Evolutionary conservation across 2,113 vertebrate genomes (phyloP).

Genomic region (Heterotilapia buettikoferi): DNA sequence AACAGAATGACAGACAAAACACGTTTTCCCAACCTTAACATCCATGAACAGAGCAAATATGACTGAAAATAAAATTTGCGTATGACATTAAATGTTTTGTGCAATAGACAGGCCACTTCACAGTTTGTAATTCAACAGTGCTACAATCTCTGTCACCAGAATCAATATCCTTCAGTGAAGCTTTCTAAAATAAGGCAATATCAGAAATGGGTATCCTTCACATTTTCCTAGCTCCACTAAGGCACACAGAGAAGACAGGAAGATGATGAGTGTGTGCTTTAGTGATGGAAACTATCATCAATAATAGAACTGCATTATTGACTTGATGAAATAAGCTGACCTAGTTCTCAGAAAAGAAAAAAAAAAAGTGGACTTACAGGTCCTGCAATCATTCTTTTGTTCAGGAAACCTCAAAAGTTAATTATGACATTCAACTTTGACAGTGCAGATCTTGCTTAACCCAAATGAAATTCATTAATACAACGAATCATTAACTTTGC

Average conservation of each 20-base stretch:
- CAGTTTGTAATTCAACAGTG: neutral
- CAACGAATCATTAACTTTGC: neutral
- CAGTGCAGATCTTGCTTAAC: neutral
- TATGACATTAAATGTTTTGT: neutral
- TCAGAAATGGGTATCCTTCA: neutral
- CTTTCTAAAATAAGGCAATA: neutral
- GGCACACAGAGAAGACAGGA: neutral
- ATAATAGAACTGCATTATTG: neutral
- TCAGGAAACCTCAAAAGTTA: neutral
- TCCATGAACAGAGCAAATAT: neutral
- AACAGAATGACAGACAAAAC: neutral
- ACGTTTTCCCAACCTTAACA: neutral
- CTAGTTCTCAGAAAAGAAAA: neutral
- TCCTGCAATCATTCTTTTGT: neutral
- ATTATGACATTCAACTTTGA: neutral
- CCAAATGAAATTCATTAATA: neutral
- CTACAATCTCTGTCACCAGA: neutral
- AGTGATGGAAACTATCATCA: neutral
- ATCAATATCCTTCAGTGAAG: neutral
- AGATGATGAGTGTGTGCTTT: neutral
- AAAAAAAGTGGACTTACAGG: neutral
- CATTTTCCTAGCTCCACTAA: neutral
- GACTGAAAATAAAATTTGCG: neutral
- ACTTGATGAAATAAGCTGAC: neutral
- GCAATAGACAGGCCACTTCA: neutral